Conservation (phyloP, 2,113 vertebrate species). For the Sprattus sprattus region DNA sequence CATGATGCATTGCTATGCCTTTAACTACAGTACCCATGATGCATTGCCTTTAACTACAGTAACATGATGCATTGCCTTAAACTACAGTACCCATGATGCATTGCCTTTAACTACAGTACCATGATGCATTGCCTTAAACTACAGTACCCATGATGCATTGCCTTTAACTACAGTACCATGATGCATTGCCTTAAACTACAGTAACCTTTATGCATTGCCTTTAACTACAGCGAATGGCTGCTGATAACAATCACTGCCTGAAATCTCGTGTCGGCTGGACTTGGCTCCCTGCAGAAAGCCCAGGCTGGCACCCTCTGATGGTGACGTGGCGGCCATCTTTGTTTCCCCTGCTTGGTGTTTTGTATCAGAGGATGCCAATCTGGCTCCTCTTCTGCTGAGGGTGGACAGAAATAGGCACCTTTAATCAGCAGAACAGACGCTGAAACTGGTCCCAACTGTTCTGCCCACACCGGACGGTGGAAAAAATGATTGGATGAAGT, state of each 20-base stretch:
- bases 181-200: no score
- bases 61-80: no score
- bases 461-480: slow-evolving; percentile 31
- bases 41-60: no score
- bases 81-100: no score
- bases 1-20: no score
- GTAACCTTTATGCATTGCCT: no score
- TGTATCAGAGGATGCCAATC: background rate
- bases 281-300: background rate
- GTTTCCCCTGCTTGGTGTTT: background rate
- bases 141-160: no score
- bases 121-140: no score
- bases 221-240: no score
- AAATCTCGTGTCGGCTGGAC: background rate
- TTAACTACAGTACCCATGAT: no score
- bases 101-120: no score
- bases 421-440: slow-evolving; percentile 21
- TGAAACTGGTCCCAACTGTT: slow-evolving; percentile 12
- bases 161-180: no score
- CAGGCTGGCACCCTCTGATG: slow-evolving; percentile 1
- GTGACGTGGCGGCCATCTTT: background rate
- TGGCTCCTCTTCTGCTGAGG: background rate
- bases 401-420: background rate
- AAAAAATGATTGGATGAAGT: slow-evolving; percentile 41
- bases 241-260: background rate